phyloP scores from a whole-genome alignment of 2,797 vertebrate genomes.

The Falco cherrug region DNA sequence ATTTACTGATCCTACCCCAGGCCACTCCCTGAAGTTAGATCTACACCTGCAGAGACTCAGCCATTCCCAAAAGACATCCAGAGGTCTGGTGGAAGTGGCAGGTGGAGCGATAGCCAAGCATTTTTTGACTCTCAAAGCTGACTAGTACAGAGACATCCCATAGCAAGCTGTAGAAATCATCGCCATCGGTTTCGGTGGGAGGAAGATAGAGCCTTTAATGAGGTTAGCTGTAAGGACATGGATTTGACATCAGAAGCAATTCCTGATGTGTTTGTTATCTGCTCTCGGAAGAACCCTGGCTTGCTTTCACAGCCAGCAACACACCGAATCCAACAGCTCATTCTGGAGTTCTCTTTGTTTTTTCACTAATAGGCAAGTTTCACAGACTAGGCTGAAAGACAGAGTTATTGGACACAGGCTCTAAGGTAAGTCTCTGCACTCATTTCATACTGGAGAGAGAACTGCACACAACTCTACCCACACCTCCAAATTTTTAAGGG shows the following conservation, averaged over 20 bases:
- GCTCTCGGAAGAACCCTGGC: background rate
- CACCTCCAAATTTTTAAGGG: background rate
- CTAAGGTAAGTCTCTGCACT: background rate
- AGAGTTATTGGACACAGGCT: background rate
- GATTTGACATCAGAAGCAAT: constrained; percentile 19
- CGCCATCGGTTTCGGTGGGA: background rate
- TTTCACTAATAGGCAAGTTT: constrained; percentile 11
- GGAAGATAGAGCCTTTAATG: constrained; percentile 5
- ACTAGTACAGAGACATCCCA: background rate
- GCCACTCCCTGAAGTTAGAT: background rate
- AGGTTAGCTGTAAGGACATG: constrained; percentile 11
- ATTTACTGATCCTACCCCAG: background rate
- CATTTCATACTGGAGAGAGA: background rate
- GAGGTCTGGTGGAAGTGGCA: background rate
- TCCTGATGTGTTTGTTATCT: constrained; percentile 36
- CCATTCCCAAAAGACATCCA: background rate
- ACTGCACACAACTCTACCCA: background rate
- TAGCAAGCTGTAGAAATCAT: background rate
- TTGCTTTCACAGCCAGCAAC: background rate
- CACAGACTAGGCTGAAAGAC: background rate
- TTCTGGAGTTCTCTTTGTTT: background rate
- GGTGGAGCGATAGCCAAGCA: background rate
- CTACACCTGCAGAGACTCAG: background rate
- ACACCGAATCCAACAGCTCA: background rate
- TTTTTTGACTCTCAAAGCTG: background rate